phyloP scores from a whole-genome alignment of 2,113 vertebrate species.

The Thomomys bottae region DNA sequence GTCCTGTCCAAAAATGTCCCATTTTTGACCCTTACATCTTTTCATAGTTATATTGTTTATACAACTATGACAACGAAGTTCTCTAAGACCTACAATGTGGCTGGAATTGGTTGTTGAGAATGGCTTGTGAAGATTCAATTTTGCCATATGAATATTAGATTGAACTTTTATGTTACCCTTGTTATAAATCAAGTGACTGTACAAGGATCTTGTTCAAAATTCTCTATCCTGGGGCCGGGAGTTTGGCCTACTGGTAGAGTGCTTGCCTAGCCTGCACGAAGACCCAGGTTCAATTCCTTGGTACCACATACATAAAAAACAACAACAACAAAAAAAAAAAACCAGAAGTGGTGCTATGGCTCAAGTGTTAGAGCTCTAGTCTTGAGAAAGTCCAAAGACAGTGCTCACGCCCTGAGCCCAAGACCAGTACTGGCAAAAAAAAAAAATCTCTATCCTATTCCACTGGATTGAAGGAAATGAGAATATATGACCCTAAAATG shows the following conservation, averaged over 20 bases:
- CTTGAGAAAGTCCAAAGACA: no score
- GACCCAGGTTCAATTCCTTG: no score
- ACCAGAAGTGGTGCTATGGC: no score
- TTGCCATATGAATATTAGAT: conserved; percentile 1
- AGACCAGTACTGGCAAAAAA: no score
- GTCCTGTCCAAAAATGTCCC: not conserved
- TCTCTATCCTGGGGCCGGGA: not conserved
- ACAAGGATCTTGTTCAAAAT: not conserved
- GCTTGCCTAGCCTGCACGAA: no score
- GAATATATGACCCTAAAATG: not conserved
- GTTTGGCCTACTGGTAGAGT: no score
- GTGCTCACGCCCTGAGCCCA: no score
- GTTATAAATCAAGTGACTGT: not conserved
- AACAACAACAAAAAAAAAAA: no score
- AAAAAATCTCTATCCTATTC: not conserved
- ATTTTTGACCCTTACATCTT: not conserved
- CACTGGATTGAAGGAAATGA: not conserved
- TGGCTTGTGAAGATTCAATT: not conserved
- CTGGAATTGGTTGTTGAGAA: conserved; percentile 17
- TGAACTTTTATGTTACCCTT: not conserved
- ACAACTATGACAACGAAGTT: not conserved
- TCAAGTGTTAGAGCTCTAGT: no score
- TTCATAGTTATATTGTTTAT: not conserved
- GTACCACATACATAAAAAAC: no score
- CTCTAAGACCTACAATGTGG: not conserved